phyloP scores from a whole-genome alignment of 1,140 invertebrate genomes.

The Lepidotrigona ventralis region DNA sequence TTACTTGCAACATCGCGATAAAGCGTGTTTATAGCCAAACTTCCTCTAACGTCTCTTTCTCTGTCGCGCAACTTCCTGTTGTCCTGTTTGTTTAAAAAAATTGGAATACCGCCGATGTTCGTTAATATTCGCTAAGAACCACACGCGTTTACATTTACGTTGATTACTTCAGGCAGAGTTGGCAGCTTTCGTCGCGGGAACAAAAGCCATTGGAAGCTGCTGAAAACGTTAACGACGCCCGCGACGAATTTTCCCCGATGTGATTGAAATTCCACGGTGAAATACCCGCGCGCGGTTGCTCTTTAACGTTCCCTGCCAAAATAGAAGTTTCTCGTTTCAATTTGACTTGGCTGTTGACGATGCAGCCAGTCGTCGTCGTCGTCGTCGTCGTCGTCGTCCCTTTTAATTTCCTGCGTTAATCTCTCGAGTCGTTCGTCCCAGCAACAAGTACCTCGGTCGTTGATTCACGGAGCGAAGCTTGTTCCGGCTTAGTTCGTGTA shows the following conservation, averaged over 20 bases:
- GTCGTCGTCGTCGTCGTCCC: background rate
- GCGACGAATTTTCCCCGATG: no score
- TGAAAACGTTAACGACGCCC: background rate
- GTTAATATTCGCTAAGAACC: background rate
- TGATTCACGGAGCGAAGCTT: background rate
- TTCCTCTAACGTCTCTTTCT: background rate
- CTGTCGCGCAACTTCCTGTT: background rate
- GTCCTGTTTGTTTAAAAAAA: background rate
- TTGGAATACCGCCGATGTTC: background rate
- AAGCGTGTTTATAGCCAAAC: background rate
- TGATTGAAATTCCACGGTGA: background rate
- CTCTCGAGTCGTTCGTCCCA: background rate
- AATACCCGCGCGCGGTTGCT: background rate
- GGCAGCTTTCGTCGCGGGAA: background rate
- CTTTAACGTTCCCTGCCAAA: background rate
- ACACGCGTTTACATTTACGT: background rate
- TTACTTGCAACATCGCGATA: background rate
- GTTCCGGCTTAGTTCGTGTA: background rate
- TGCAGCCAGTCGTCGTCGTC: background rate
- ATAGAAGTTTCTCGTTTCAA: background rate
- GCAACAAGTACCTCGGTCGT: conserved; percentile 30
- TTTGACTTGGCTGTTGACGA: background rate
- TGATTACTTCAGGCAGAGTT: background rate
- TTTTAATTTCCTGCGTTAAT: background rate
- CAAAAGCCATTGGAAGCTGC: background rate